Evolutionary conservation across 2,888 invertebrate species (phyloP), one percentile per base, ranked within the genome.

Genomic region (Hirtodrosophila duncani): DNA sequence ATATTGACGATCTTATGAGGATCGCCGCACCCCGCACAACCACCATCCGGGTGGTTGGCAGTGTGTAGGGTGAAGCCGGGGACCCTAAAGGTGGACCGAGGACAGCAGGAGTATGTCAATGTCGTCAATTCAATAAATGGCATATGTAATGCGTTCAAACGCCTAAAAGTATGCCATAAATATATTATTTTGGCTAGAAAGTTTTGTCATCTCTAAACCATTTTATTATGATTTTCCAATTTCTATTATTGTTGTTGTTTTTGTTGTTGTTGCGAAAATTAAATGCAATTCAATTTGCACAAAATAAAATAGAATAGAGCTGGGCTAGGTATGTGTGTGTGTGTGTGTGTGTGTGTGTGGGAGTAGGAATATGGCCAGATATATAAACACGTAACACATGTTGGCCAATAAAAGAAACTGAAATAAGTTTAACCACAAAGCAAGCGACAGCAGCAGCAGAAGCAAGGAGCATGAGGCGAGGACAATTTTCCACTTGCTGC

Each of bases 211-310:
- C n/a, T n/a, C n/a, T n/a, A n/a, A n/a, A n/a, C n/a, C n/a, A n/a
- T n/a, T n/a, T n/a, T n/a, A n/a, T n/a, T n/a, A n/a, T n/a, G n/a
- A n/a, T n/a, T n/a, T n/a, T n/a, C n/a, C n/a, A n/a, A n/a, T n/a
- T n/a, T 44, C 41, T 42, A 30, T 61, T 53, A 50, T 55, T 53
- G 38, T 46, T 27, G 48, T 44, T 59, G 18, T 13, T 34, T 56
- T 24, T 42, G 48, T 52, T 52, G n/a, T 52, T 62, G 42, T 29
- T 17, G 27, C 39, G 27, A 38, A 50, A 60, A 53, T 67, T 67
- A 64, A 74, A 69, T 72, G 74, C 74, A 69, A 72, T 72, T 72
- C 69, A 64, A 72, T 70, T 70, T 69, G 27, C 23, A 18, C 41
- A 42, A 52, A 50, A 69, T 60, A 56, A 56, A 67, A 52, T 45